phyloP scores from a whole-genome alignment of 2,888 invertebrate species.

The Cancer borealis region DNA sequence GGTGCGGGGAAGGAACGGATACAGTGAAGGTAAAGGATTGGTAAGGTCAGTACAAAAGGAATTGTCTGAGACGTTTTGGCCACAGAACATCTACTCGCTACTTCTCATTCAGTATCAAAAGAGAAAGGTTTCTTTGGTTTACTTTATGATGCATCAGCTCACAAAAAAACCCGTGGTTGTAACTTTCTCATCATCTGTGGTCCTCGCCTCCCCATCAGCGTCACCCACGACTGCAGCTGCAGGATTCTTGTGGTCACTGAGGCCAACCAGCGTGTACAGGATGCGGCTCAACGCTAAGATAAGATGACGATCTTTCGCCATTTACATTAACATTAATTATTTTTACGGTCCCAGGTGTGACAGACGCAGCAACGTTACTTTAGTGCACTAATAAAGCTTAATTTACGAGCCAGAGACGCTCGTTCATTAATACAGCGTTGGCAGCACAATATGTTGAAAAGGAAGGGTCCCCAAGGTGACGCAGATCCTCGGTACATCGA shows the following conservation, averaged over 20 bases:
- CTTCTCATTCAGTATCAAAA: not conserved
- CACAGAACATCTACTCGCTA: not conserved
- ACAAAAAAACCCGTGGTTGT: not conserved
- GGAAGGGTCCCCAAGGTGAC: slow-evolving; percentile 32
- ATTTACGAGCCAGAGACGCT: slow-evolving; percentile 33
- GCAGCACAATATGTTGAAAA: not conserved
- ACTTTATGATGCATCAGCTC: not conserved
- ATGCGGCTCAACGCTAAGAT: slow-evolving; percentile 38
- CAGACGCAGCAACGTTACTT: slow-evolving; percentile 42
- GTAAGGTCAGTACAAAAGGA: not conserved
- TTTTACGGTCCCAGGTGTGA: slow-evolving; percentile 52
- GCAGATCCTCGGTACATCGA: not conserved
- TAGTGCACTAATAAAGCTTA: not conserved
- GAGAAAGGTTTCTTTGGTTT: not conserved
- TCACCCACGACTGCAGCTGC: slow-evolving; percentile 49
- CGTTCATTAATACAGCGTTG: slow-evolving; percentile 43
- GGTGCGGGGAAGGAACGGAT: not conserved
- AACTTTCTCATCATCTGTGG: slow-evolving; percentile 29
- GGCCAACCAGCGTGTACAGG: slow-evolving; percentile 50
- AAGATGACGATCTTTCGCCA: slow-evolving; percentile 47
- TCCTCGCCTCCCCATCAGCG: not conserved
- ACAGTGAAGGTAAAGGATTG: not conserved
- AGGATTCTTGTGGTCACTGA: slow-evolving; percentile 50
- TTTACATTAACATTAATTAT: slow-evolving; percentile 48
- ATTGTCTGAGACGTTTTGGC: slow-evolving; percentile 4